Evolutionary conservation across 2,113 vertebrate genomes (phyloP).

Genomic region (Mastomys coucha): DNA sequence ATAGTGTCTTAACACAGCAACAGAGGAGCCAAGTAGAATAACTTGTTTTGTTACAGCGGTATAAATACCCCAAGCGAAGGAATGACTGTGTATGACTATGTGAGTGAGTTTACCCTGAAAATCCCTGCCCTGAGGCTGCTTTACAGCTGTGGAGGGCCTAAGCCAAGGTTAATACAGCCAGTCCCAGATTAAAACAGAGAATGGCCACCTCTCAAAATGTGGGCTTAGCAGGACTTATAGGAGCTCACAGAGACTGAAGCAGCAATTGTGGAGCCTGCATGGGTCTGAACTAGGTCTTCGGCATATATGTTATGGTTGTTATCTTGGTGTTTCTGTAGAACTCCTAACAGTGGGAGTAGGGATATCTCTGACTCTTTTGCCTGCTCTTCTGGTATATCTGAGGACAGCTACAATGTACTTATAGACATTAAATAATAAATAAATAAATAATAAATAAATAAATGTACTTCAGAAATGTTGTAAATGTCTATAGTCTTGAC

Average conservation of each 20-base stretch:
- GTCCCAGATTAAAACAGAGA: neutral
- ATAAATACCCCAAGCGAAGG: neutral
- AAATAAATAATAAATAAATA: neutral
- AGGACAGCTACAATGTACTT: no score
- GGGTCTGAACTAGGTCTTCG: neutral
- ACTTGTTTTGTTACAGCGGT: neutral
- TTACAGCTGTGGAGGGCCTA: neutral
- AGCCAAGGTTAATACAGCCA: neutral
- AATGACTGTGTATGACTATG: no score
- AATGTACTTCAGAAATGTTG: neutral
- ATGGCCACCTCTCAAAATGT: neutral
- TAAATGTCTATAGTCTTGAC: neutral
- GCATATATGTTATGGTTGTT: neutral
- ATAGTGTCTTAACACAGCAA: no score
- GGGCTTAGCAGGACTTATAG: neutral
- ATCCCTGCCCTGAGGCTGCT: neutral
- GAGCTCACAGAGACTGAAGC: neutral
- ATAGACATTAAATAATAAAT: neutral
- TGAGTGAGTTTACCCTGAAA: neutral
- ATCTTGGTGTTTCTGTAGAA: neutral
- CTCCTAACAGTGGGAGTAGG: neutral
- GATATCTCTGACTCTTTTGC: neutral
- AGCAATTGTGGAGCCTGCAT: neutral
- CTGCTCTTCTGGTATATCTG: neutral
- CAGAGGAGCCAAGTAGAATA: neutral